A percentile compares a stretch with the other conserved stretches of the same genome.
phyloP scores from a whole-genome alignment of 1,140 invertebrate genomes.

The Phortica variegata region DNA sequence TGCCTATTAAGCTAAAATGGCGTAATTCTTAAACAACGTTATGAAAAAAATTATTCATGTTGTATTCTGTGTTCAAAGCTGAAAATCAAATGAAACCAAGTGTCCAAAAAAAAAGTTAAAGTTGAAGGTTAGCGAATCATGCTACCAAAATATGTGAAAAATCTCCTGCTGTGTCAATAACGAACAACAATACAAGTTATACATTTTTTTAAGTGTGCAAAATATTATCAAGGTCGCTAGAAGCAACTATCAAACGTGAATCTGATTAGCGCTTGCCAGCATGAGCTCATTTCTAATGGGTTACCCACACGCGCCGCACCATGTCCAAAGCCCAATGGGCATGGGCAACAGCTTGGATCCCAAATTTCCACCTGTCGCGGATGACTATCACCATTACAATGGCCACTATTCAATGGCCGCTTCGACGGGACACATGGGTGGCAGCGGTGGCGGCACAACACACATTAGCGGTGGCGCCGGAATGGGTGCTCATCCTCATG shows the following conservation, averaged over 20 bases:
- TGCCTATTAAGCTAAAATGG: neutral
- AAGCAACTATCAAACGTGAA: neutral
- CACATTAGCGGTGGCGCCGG: slow-evolving; percentile 10
- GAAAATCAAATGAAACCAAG: neutral
- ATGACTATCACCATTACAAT: slow-evolving; percentile 56
- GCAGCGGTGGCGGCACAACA: neutral
- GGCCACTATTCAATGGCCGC: slow-evolving; percentile 54
- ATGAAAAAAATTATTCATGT: too few species aligned
- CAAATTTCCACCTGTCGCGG: slow-evolving; percentile 54
- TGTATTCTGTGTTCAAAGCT: neutral
- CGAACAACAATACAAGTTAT: neutral
- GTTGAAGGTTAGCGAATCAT: neutral
- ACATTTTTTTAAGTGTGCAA: neutral
- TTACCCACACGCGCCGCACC: slow-evolving; percentile 59
- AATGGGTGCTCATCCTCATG: slow-evolving; percentile 50
- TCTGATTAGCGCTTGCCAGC: slow-evolving; percentile 1
- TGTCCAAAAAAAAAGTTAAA: neutral
- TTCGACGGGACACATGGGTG: slow-evolving; percentile 46
- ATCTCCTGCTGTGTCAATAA: slow-evolving; percentile 8
- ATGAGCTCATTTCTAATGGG: slow-evolving; percentile 58
- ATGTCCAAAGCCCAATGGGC: slow-evolving; percentile 56
- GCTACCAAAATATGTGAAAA: neutral
- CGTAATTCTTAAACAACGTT: neutral
- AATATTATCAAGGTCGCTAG: neutral
- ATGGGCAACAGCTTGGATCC: slow-evolving; percentile 52